Evolutionary conservation across 2,113 vertebrate genomes (phyloP).

Genomic region (Xenopus borealis): DNA sequence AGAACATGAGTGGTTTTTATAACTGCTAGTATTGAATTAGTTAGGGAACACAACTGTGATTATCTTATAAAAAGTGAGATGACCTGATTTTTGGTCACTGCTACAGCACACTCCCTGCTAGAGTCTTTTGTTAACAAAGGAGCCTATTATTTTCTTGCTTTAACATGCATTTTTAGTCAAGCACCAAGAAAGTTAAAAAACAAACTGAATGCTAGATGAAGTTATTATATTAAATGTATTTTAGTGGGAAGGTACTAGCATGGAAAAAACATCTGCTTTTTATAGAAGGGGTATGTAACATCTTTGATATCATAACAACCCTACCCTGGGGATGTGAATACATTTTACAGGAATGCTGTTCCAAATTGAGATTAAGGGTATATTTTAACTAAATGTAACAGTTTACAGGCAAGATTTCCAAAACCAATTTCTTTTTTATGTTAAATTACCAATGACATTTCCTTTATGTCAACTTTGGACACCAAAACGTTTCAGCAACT

Average conservation of each 20-base stretch:
- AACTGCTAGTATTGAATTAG: too few relatives aligned
- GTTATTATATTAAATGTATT: neutral
- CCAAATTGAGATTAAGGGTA: constrained; percentile 43
- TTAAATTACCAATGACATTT: constrained; percentile 7
- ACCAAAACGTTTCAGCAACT: too few relatives aligned
- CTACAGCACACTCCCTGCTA: too few relatives aligned
- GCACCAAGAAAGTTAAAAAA: too few relatives aligned
- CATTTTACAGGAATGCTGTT: constrained; percentile 49
- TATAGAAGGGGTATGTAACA: constrained; percentile 42
- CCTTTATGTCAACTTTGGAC: constrained; percentile 6
- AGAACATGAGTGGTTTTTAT: too few relatives aligned
- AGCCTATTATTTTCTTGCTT: too few relatives aligned
- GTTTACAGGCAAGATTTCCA: constrained; percentile 12
- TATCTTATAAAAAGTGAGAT: too few relatives aligned
- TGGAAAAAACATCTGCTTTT: constrained; percentile 44
- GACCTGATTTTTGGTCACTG: too few relatives aligned
- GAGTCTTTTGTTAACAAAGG: too few relatives aligned
- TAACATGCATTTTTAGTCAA: too few relatives aligned
- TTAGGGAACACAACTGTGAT: too few relatives aligned
- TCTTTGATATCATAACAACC: constrained; percentile 48
- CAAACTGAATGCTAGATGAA: too few relatives aligned
- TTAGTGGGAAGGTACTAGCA: neutral
- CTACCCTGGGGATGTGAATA: constrained; percentile 43
- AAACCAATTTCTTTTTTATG: constrained; percentile 22
- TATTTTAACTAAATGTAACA: constrained; percentile 23